Evolutionary conservation across 2,888 invertebrate species (phyloP).

Genomic region (Hymenopus coronatus): DNA sequence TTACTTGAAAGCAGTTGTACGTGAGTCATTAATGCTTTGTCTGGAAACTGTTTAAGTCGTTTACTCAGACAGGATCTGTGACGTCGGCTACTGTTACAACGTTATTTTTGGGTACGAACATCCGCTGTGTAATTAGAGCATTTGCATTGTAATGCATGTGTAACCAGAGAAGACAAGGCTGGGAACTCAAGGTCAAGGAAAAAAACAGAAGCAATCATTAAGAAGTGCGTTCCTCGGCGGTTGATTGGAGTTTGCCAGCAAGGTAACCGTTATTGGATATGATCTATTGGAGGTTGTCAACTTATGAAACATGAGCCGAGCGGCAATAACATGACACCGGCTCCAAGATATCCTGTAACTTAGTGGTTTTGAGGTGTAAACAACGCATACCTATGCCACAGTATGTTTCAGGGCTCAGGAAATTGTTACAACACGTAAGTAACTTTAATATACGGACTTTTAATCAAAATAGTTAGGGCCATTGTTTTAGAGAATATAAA

Average conservation of each 20-base stretch:
- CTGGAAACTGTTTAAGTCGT: neutral
- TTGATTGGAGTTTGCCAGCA: neutral
- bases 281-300: neutral
- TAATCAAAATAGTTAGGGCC: too few relatives aligned
- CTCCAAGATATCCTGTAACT: neutral
- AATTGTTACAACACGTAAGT: too few relatives aligned
- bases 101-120: too few relatives aligned
- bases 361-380: neutral
- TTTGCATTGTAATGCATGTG: too few relatives aligned
- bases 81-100: neutral
- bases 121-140: too few relatives aligned
- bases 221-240: neutral
- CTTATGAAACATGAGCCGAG: neutral
- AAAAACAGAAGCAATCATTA: neutral
- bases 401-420: neutral
- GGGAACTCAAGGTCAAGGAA: neutral
- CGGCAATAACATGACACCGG: neutral
- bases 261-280: neutral
- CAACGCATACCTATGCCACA: neutral
- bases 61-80: neutral
- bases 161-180: too few relatives aligned
- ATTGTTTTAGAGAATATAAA: too few relatives aligned
- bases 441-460: too few relatives aligned
- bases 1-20: too few relatives aligned
- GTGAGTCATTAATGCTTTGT: neutral